Base-by-base conservation (phyloP, 2,888 invertebrate genomes). In the Habroteleia sp. region DNA sequence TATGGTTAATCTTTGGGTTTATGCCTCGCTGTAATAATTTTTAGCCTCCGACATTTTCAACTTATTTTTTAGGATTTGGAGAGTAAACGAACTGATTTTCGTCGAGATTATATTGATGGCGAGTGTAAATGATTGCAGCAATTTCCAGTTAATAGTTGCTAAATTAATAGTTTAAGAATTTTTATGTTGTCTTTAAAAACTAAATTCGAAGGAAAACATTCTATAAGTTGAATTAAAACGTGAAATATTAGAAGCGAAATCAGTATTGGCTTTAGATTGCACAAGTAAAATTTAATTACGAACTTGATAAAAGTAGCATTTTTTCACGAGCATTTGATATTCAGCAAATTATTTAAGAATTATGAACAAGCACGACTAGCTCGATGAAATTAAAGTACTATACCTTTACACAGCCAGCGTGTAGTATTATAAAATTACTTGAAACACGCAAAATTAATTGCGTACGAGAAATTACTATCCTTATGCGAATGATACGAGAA, bases 361-460 rank as follows among this genome's bases (percentile, higher is more conserved):
- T 50, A 35, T 35, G 35, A 13, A 23, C 4, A 50, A 35, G 50
- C 35, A 50, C 50, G 16, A 11, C 13, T 50, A 23, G 2, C n/a
- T 13, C 16, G 27, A 39, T 39, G 52, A 37, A 52, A 37, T 50
- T 52, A 17, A 52, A 52, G n/a, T n/a, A n/a, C n/a, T n/a, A n/a
- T n/a, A n/a, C n/a, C 16, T 37, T 16, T n/a, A 25, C 14, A 27
- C 25, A n/a, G 11, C 20, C 11, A 14, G 11, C 14, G 6, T 11
- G 6, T 7, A 10, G 8, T 6, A 23, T 13, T 3, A 16, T 14
- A 8, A 52, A 52, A 52, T 50, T 50, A 37, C 52, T 13, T 7
- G 52, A 14, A 25, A 37, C 52, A 52, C 52, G 52, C 37, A 25
- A 52, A 52, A 37, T 52, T 37, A 25, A 52, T 37, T 25, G 25